These are phyloP conservation scores for Hypolimnas misippus DNA, from an alignment of 2,888 invertebrate species.

Conservation along the genomic window DNA sequence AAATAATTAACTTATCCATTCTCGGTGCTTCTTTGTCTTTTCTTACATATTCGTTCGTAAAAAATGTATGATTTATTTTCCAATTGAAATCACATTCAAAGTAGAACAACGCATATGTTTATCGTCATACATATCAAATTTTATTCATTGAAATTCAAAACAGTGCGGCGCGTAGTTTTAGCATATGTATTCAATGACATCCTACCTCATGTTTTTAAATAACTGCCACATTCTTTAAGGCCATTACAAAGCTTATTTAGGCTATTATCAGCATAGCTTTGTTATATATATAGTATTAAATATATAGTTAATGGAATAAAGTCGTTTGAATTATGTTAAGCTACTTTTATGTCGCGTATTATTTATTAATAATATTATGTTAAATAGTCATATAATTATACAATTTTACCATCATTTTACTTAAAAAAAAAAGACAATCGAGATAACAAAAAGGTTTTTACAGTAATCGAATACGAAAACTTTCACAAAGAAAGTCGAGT, in stretches of 20 bases:
- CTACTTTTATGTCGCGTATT: too few relatives aligned
- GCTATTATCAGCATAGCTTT: too few relatives aligned
- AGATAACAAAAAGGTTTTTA: neutral
- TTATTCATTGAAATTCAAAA: slow-evolving; percentile 22
- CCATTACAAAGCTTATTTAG: neutral
- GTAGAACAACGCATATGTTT: slow-evolving; percentile 14
- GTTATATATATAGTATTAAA: too few relatives aligned
- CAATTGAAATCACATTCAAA: slow-evolving; percentile 1
- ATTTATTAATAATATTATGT: too few relatives aligned
- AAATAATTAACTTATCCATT: too few relatives aligned
- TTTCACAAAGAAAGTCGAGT: slow-evolving; percentile 13
- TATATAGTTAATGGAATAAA: too few relatives aligned
- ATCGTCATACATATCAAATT: slow-evolving; percentile 24
- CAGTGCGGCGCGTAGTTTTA: neutral
- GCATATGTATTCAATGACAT: neutral
- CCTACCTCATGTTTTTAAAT: slow-evolving; percentile 1
- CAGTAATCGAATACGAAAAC: neutral
- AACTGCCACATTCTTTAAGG: neutral
- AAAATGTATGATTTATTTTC: neutral
- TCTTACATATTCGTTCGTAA: too few relatives aligned
- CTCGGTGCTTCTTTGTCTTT: too few relatives aligned
- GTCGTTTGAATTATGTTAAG: too few relatives aligned
- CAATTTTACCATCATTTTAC: too few relatives aligned
- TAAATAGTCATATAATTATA: too few relatives aligned
- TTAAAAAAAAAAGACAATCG: too few relatives aligned